A percentile compares a stretch with the other conserved stretches of the same genome.
phyloP scores from a whole-genome alignment of 30 jellyfish, hydroid and myxozoan genomes.

The Rhopilema esculentum region DNA sequence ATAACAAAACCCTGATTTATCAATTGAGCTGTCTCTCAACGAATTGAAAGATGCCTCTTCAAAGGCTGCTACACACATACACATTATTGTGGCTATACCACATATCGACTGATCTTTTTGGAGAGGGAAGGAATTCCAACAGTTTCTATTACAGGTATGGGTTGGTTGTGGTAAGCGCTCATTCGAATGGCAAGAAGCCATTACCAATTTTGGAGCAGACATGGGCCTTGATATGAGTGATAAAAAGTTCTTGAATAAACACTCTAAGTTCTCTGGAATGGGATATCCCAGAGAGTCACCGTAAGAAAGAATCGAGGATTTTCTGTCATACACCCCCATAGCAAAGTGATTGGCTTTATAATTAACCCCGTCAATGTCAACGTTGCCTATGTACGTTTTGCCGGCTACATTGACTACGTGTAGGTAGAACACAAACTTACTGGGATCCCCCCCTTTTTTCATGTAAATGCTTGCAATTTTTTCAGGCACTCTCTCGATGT shows the following conservation, averaged over 20 bases:
- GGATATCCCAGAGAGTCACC: conserved; percentile 22
- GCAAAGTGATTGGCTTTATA: conserved; percentile 10
- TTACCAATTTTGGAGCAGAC: neutral
- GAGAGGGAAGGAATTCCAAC: conserved; percentile 13
- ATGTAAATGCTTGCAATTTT: neutral
- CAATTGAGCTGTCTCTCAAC: neutral
- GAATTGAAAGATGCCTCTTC: neutral
- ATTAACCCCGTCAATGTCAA: neutral
- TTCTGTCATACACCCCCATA: neutral
- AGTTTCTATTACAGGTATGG: neutral
- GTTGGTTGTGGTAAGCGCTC: neutral
- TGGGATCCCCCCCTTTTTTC: neutral
- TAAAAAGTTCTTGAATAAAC: neutral
- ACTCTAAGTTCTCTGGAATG: neutral
- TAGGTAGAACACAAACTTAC: neutral
- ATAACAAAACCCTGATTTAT: neutral
- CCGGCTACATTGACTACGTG: conserved; percentile 18
- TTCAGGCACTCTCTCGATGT: neutral
- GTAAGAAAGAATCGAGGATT: neutral
- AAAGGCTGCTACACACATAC: neutral
- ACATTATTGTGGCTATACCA: neutral
- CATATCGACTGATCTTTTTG: neutral
- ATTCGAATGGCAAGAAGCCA: neutral
- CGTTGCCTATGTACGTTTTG: neutral
- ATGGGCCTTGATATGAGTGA: neutral